Evolutionary conservation across 1,140 invertebrate genomes (phyloP), one percentile per base, ranked within the genome.

Genomic region (Orussus abietinus): DNA sequence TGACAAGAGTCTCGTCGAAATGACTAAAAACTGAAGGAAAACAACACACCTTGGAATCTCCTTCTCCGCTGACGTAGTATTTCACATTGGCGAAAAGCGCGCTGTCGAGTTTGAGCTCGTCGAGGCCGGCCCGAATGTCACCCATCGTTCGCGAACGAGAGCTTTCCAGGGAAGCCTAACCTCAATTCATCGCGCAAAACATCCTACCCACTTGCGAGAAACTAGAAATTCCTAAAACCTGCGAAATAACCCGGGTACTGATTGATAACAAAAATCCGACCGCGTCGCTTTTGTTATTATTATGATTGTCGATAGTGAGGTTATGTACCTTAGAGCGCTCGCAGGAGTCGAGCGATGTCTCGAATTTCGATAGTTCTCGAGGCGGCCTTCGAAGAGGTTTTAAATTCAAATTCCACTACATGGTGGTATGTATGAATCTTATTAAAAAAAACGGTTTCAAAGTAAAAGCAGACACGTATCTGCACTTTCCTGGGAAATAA

Each of bases 21-120:
- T 11, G 9, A 20, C 10, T 7, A 14, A 29, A 14, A 28, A 28
- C 18, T n/a, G 4, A 2, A n/a, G 6, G 12, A 17, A 10, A 12
- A 18, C 12, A 30, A 15, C 63, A 65, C 70, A 84, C 82, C 75
- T 82, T 82, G 57, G 81, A 77, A 50, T 79, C 76, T 41, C 81
- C 78, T 67, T 80, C 77, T 47, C 83, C 83, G 60, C 79, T 83
- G 54, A 83, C 71, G 69, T 81, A 84, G 72, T 80, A 86, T 66
- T 83, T 85, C 49, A 86, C 75, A 70, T 82, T 68, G 39, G 65
- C 64, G 49, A 73, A 73, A 30, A 72, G 57, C 37, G 59, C 61
- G 29, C 57, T 46, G 38, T 73, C 69, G 28, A 73, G 53, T 34
- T 73, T 73, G 21, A 73, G 45, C 43, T 73, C 70, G 13, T 73